Evolutionary conservation across 2,113 vertebrate genomes (phyloP), one percentile per base, ranked within the genome.

Genomic region (Eulemur macaco): DNA sequence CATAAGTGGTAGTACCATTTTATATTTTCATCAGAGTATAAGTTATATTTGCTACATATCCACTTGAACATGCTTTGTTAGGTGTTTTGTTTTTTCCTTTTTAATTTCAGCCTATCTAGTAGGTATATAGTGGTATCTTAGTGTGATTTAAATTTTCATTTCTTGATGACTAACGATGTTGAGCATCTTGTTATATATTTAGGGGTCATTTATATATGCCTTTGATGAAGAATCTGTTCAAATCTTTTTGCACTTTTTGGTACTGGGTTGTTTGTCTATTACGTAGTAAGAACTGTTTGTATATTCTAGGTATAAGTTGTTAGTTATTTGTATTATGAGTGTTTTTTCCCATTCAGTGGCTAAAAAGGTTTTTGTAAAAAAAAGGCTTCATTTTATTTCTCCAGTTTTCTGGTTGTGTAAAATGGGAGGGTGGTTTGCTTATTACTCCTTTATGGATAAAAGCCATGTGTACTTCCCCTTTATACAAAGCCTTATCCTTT

Each of bases 371-470:
- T 89, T 78, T 78, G 9, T 45, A 42, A 80, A 86, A 81, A 86
- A 80, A 56, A 66, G 23, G 5, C 54, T 85, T 95, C 12, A 66
- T 89, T 92, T 89, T 95, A 66, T 89, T 88, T 86, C 17, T 90
- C 17, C 15, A 71, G 13, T 66, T 89, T 81, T 93, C 56, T 81
- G 27, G 18, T 86, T 95, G 42, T 21, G 47, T 84, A 80, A 84
- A 87, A n/a, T 39, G 34, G 12, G 50, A 47, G 50, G 14, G 5
- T 54, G 8, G 37, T 83, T 18, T 63, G 8, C 52, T 45, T 42
- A 86, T 45, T 42, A 69, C 20, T 71, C 25, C n/a, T 73, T 86
- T 42, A 31, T 21, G 52, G 23, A 7, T 74, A 60, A 31, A 58
- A 60, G 52, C 27, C 20, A 21, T 42, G 18, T 73, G 29, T 12